Base-by-base conservation (phyloP, 2,797 vertebrate genomes). In the Oreochromis mossambicus region DNA sequence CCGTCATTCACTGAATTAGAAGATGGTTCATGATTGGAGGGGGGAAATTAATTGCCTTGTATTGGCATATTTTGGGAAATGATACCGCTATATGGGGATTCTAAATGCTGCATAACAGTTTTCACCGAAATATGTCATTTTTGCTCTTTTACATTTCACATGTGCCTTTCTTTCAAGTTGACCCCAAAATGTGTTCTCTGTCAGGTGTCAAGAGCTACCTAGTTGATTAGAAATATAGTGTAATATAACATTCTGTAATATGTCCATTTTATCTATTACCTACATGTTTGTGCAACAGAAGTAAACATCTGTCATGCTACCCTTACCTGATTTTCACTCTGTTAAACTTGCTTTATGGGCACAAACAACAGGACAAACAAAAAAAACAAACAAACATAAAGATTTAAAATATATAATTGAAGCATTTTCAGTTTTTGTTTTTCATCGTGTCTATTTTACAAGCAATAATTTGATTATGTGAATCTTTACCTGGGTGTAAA, bases 81-180 rank as follows among this genome's bases (percentile, higher is more conserved):
- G 9, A 61, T 36, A 0, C 8, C 0, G 0, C 15, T 7, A 63
- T 12, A 36, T 63, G 32, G 9, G 17, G 32, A 63, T 7, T 12
- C 17, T 63, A 36, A 63, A 63, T 63, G 5, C 32, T 36, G 17
- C 58, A 63, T 12, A 2, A 58, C 10, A 36, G 17, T 63, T 63
- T 63, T 3, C 58, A 36, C 32, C 58, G 12, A 63, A 36, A 36
- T 5, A 2, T 61, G 3, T 36, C 6, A 36, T 36, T 36, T 63
- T 63, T 63, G 32, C 17, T 4, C 2, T 36, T 63, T 63, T 36
- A n/a, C 58, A 63, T 36, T 63, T 36, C 32, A 36, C 17, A 61
- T 0, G 29, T 63, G 4, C 17, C 17, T 61, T 61, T 61, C 32
- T 36, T 61, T 61, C 17, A 61, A 36, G 17, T n/a, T 36, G 58